Conservation (phyloP, 2,797 vertebrate genomes). For the Borostomias antarcticus region DNA sequence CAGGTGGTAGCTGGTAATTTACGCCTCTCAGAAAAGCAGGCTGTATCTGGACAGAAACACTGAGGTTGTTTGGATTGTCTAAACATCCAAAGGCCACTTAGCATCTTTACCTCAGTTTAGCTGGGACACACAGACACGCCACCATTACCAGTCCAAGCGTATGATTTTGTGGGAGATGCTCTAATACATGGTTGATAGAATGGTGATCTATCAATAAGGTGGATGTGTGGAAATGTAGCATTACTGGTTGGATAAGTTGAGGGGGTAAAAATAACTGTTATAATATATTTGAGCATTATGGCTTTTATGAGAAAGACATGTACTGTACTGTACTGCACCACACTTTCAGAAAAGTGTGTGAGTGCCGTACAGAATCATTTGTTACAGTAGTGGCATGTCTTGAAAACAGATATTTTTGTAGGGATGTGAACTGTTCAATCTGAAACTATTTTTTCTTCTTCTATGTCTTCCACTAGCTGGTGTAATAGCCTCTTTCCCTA, state of each 20-base stretch:
- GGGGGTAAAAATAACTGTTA: too few relatives aligned
- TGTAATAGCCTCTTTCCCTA: too few relatives aligned
- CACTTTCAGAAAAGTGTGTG: too few relatives aligned
- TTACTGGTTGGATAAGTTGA: too few relatives aligned
- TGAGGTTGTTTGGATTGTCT: slow-evolving; percentile 26
- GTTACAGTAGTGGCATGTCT: too few relatives aligned
- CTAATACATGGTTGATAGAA: slow-evolving; percentile 27
- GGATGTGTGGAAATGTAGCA: not conserved
- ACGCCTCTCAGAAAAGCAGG: slow-evolving; percentile 44
- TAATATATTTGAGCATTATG: too few relatives aligned
- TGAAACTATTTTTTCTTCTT: not conserved
- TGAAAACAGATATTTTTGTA: too few relatives aligned
- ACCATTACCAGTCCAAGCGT: slow-evolving; percentile 39
- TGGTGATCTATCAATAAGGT: slow-evolving; percentile 5
- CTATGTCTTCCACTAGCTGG: not conserved
- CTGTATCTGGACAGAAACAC: slow-evolving; percentile 48
- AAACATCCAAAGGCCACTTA: slow-evolving; percentile 20
- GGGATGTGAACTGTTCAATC: too few relatives aligned
- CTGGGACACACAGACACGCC: slow-evolving; percentile 22
- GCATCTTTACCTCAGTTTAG: slow-evolving; percentile 16
- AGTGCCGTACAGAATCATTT: too few relatives aligned
- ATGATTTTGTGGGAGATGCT: not conserved
- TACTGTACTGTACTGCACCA: too few relatives aligned
- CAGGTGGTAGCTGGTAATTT: slow-evolving; percentile 60
- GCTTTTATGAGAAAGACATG: too few relatives aligned